Evolutionary conservation across 2,888 invertebrate species (phyloP), one percentile per base, ranked within the genome.

Genomic region (Andrena bucephala): DNA sequence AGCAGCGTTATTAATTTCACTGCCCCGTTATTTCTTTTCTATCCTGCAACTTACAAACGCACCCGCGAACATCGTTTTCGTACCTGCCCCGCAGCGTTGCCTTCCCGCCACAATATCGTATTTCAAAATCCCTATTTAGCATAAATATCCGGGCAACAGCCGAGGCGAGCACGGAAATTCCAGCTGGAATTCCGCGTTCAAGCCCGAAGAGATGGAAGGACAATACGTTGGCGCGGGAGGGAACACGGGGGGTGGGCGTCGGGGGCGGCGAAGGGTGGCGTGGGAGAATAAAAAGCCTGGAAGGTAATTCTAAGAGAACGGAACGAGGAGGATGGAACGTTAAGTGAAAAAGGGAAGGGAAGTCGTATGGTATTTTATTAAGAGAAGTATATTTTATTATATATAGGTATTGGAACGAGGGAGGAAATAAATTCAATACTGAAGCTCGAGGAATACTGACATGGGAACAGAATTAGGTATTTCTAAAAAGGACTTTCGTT

Each of bases 61-160:
- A 16, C 7, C 57, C 29, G 10, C 27, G 57, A 27, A 5, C 29
- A 27, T 33, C 57, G 48, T 10, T 77, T 65, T 59, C n/a, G 65
- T 50, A n/a, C 36, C 33, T 50, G 65, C 48, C 75, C 42, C 10
- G 52, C 36, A 20, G 36, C 62, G 48, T 52, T 29, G 67, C 36
- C 31, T 66, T 6, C 62, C 13, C 24, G 33, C 65, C 62, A 79
- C 84, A 83, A 90, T 92, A 89, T 89, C 92, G 88, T 90, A 91
- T 90, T 91, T 91, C 90, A 88, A 91, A 92, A 92, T 91, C 88
- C 88, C 89, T 90, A 87, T 92, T 92, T 92, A 92, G 90, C 91
- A 92, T 92, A 92, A 92, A 92, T 92, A 90, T 90, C 85, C 86
- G 86, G 52, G 82, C 84, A 84, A 85, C 71, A 69, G 68, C 68